phyloP scores from a whole-genome alignment of 2,888 invertebrate genomes.

The Petrolisthes manimaculis region DNA sequence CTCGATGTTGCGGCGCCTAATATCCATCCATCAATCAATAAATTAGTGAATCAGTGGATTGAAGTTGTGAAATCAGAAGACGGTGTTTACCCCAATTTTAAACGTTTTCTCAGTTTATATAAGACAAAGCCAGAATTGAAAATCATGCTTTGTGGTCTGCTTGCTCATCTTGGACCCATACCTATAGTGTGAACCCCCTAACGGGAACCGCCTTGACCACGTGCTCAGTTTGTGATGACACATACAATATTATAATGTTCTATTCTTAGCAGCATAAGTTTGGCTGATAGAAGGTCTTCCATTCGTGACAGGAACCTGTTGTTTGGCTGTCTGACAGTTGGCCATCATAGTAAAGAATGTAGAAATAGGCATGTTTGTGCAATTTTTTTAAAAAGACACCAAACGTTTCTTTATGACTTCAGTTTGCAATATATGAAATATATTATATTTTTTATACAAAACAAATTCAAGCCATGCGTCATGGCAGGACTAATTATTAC shows the following conservation, averaged over 20 bases:
- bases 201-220: background rate
- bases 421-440: slow-evolving; percentile 14
- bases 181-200: background rate
- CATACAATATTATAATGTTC: background rate
- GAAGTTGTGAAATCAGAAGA: background rate
- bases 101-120: slow-evolving; percentile 14
- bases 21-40: no score
- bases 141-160: slow-evolving; percentile 13
- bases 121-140: background rate
- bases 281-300: background rate
- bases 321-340: background rate
- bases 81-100: background rate
- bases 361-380: slow-evolving; percentile 10
- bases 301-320: background rate
- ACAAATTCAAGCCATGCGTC: no score
- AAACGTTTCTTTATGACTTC: background rate
- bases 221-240: background rate
- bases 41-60: slow-evolving; percentile 22
- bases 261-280: background rate
- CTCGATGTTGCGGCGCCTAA: no score
- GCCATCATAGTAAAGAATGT: slow-evolving; percentile 4
- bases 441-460: no score
- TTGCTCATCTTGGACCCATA: background rate
- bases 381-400: slow-evolving; percentile 13
- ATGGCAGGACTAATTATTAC: no score